These are phyloP conservation scores for Oryzias melastigma DNA, from an alignment of 2,113 vertebrate species.

Conservation along the genomic window DNA sequence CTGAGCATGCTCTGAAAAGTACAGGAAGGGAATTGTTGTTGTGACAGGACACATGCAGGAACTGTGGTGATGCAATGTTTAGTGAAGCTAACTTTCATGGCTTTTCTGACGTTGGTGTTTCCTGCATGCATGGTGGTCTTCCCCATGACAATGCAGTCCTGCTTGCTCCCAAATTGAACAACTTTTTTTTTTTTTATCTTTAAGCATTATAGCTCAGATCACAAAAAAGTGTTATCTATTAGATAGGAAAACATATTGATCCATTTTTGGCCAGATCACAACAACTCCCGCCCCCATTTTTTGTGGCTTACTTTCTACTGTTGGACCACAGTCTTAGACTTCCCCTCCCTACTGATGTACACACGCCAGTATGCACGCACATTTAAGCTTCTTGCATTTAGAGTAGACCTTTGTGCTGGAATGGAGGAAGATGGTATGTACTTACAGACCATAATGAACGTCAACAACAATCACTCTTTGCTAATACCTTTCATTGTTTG, in stretches of 20 bases:
- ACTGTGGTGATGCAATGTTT: slow-evolving; percentile 68
- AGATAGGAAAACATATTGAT: slow-evolving; percentile 56
- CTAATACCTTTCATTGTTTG: too few relatives aligned
- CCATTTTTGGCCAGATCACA: slow-evolving; percentile 58
- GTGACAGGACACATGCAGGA: slow-evolving; percentile 68
- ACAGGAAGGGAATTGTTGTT: slow-evolving; percentile 70
- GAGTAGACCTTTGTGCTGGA: slow-evolving; percentile 49
- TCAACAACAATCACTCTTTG: slow-evolving; percentile 13
- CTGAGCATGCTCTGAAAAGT: slow-evolving; percentile 63
- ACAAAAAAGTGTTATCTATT: slow-evolving; percentile 25
- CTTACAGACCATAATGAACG: slow-evolving; percentile 21
- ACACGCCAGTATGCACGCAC: slow-evolving; percentile 9
- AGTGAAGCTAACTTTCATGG: slow-evolving; percentile 42
- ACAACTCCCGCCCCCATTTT: slow-evolving; percentile 18
- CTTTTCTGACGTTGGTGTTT: slow-evolving; percentile 39
- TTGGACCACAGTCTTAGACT: slow-evolving; percentile 46
- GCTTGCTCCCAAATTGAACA: slow-evolving; percentile 7
- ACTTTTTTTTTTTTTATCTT: not conserved
- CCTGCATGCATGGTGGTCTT: slow-evolving; percentile 9
- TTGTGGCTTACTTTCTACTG: slow-evolving; percentile 66
- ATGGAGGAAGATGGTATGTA: slow-evolving; percentile 61
- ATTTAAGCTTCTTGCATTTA: slow-evolving; percentile 51
- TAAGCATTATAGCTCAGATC: slow-evolving; percentile 7
- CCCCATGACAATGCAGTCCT: not conserved
- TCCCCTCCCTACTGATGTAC: slow-evolving; percentile 4